These are phyloP conservation scores for Calosoma granatense DNA, from an alignment of 1,140 invertebrate genomes.

Conservation along the genomic window DNA sequence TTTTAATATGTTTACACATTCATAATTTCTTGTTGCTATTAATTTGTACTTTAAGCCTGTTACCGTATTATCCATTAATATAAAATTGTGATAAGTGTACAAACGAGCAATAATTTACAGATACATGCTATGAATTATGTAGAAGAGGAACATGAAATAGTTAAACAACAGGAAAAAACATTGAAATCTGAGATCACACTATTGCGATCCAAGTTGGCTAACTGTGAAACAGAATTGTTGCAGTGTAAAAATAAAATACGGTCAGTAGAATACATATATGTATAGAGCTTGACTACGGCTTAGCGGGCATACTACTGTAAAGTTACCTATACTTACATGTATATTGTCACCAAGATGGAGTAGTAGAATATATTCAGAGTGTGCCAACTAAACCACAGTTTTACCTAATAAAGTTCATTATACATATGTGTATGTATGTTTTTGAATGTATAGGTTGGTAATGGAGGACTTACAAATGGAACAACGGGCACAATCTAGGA, in stretches of 20 bases:
- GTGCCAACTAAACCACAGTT: no score
- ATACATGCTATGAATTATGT: slow-evolving; percentile 65
- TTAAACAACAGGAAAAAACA: slow-evolving; percentile 78
- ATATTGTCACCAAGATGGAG: no score
- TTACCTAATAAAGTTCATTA: no score
- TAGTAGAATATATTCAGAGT: no score
- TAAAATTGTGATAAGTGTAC: no score
- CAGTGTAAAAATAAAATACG: slow-evolving; percentile 84
- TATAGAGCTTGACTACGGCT: background rate
- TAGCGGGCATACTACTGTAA: background rate
- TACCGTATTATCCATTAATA: no score
- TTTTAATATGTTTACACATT: no score
- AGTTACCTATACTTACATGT: no score
- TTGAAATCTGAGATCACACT: slow-evolving; percentile 75
- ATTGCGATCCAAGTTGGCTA: slow-evolving; percentile 69
- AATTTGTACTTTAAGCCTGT: no score
- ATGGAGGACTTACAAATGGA: slow-evolving; percentile 51
- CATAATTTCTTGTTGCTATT: no score
- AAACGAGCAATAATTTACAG: slow-evolving; percentile 38
- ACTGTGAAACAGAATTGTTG: slow-evolving; percentile 78
- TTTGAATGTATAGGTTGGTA: slow-evolving; percentile 37
- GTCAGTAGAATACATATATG: slow-evolving; percentile 40
- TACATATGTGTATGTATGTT: background rate
- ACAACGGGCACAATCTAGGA: slow-evolving; percentile 38
- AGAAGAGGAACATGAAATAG: slow-evolving; percentile 79